Evolutionary conservation across 1,140 invertebrate species (phyloP).

Genomic region (Archivesica marissinica): DNA sequence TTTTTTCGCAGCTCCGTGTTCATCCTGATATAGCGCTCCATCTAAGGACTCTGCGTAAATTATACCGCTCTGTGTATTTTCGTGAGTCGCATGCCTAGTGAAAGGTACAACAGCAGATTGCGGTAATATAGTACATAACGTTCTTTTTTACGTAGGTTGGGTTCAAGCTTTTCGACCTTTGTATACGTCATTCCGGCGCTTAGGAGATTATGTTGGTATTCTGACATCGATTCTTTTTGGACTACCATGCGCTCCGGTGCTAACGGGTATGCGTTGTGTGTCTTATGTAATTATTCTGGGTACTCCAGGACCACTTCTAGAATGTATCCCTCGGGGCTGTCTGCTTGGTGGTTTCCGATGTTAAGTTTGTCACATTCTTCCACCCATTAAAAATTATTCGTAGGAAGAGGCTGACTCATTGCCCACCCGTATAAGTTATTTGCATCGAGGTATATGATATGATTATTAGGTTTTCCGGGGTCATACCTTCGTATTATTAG

Average conservation of each 20-base stretch:
- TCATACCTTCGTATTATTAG: too few relatives aligned
- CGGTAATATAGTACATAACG: slow-evolving; percentile 63
- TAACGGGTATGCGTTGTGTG: slow-evolving; percentile 85
- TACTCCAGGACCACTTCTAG: slow-evolving; percentile 84
- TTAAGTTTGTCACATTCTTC: slow-evolving; percentile 78
- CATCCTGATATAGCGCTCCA: slow-evolving; percentile 65
- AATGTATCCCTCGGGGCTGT: slow-evolving; percentile 84
- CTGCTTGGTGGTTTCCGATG: slow-evolving; percentile 74
- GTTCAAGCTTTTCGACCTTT: slow-evolving; percentile 63
- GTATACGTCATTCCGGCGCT: not conserved
- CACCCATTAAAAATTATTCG: too few relatives aligned
- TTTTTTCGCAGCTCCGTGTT: slow-evolving; percentile 75
- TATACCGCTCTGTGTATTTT: slow-evolving; percentile 51
- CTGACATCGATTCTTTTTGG: not conserved
- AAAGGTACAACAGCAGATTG: slow-evolving; percentile 37
- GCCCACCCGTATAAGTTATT: too few relatives aligned
- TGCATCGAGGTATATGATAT: too few relatives aligned
- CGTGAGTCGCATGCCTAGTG: slow-evolving; percentile 45
- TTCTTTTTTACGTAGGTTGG: slow-evolving; percentile 58
- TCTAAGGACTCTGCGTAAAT: slow-evolving; percentile 59
- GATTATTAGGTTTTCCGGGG: too few relatives aligned
- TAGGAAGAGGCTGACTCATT: too few relatives aligned
- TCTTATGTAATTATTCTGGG: slow-evolving; percentile 83
- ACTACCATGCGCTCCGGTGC: slow-evolving; percentile 77
- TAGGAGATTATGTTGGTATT: not conserved